Evolutionary conservation across 2,888 invertebrate species (phyloP), one percentile per base, ranked within the genome.

Genomic region (Rhamphomyia laevipes): DNA sequence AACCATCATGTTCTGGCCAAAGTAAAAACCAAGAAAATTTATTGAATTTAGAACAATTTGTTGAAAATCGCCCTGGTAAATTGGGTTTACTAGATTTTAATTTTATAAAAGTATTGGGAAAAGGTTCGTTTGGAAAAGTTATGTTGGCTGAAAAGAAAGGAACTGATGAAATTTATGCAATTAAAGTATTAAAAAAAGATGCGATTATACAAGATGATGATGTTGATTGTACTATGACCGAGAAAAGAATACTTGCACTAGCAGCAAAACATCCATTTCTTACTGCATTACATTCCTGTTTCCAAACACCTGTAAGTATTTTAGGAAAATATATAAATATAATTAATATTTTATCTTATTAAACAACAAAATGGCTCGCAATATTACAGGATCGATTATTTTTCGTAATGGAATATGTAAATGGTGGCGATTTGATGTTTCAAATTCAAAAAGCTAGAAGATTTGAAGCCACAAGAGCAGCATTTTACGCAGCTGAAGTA

Each of bases 331-430:
- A 40, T 15, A 23, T 13, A 12, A 9, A 4, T 21, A 16, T 4
- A 41, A 18, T 17, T n/a, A n/a, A 13, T 10, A 21, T 9, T 42
- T n/a, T 13, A n/a, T 35, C 4, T 13, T n/a, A 13, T 35, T n/a
- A 35, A 13, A 17, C 10, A 33, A 44, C 2, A 17, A 45, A 38
- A 31, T 49, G 35, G 48, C 50, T 51, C 4, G 16, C 47, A 47
- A 13, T 46, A 51, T 57, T 56, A 45, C 57, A 83, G 73, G 94
- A 94, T 70, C 83, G 93, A 12, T 77, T 99, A 57, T 97, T 96
- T 78, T 97, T 99, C 74, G 95, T 97, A 57, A 99, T 99, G 97
- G 97, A 97, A 74, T 97, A 96, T 73, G 96, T 99, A 47, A 93
- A 96, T 73, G 99, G 97, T 58, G 97, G 96, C 59, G 96, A 92